phyloP scores from a whole-genome alignment of 35 echinoderm and acorn worm genomes.

The Apostichopus parvimensis region DNA sequence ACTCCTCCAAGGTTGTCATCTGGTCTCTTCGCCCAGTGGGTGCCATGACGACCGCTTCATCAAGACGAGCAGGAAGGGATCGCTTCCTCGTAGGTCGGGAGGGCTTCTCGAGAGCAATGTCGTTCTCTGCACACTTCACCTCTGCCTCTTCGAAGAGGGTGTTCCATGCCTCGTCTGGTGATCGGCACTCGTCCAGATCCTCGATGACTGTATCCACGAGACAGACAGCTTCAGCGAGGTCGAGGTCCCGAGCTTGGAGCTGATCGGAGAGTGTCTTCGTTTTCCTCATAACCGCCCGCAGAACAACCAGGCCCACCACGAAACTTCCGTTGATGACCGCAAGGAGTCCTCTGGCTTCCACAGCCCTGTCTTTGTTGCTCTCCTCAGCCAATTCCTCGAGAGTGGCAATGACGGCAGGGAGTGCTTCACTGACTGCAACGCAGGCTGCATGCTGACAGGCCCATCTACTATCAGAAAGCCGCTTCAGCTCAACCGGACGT shows the following conservation, averaged over 20 bases:
- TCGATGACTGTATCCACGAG: conserved; percentile 32
- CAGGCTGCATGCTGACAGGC: conserved; percentile 48
- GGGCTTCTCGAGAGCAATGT: conserved; percentile 34
- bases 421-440: neutral
- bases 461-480: conserved; percentile 70
- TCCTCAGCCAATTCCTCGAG: conserved; percentile 33
- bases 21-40: conserved; percentile 22
- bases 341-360: conserved; percentile 38
- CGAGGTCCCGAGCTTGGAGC: conserved; percentile 48
- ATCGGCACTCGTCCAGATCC: conserved; percentile 10
- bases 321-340: conserved; percentile 38
- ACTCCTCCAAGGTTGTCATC: neutral
- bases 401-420: conserved; percentile 45
- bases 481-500: conserved; percentile 33
- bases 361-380: conserved; percentile 41
- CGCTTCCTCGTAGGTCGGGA: conserved; percentile 8
- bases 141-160: conserved; percentile 15
- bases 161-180: conserved; percentile 17
- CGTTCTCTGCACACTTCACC: conserved; percentile 27
- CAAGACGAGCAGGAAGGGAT: conserved; percentile 3
- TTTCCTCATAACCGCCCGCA: neutral
- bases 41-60: conserved; percentile 8
- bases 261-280: conserved; percentile 53
- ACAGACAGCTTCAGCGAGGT: conserved; percentile 49
- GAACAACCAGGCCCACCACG: conserved; percentile 40